These are phyloP conservation scores for Ectemnius lituratus DNA, from an alignment of 2,888 invertebrate genomes.

Conservation along the genomic window DNA sequence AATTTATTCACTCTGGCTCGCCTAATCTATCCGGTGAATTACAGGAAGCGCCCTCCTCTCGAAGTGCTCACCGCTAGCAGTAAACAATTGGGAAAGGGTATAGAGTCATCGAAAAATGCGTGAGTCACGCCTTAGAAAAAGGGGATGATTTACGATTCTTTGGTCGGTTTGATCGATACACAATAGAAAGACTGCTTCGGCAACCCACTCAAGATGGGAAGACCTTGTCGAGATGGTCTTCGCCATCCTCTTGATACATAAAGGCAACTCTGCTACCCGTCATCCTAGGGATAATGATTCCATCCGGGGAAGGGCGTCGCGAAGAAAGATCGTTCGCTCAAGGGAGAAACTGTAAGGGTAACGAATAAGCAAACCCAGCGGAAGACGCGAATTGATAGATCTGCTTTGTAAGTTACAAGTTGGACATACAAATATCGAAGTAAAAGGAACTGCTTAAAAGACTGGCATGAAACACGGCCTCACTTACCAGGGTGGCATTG, in stretches of 20 bases:
- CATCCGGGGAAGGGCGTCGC: constrained; percentile 47
- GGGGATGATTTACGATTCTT: constrained; percentile 61
- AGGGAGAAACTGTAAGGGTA: background rate
- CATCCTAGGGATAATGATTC: constrained; percentile 57
- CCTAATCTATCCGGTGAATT: no score
- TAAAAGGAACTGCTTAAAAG: constrained; percentile 65
- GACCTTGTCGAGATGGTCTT: constrained; percentile 34
- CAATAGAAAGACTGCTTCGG: constrained; percentile 32
- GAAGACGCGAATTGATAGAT: constrained; percentile 75
- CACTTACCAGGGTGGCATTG: no score
- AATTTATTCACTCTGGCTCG: no score
- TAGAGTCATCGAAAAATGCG: constrained; percentile 22
- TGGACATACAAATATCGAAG: constrained; percentile 66
- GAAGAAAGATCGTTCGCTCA: constrained; percentile 9
- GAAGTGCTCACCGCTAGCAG: background rate
- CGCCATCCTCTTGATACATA: constrained; percentile 56
- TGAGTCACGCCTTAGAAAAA: constrained; percentile 48
- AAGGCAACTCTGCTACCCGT: constrained; percentile 43
- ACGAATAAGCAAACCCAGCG: constrained; percentile 41
- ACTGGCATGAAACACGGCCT: constrained; percentile 27
- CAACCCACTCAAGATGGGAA: constrained; percentile 11
- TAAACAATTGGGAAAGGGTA: constrained; percentile 15
- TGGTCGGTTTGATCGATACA: constrained; percentile 52
- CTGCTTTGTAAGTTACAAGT: constrained; percentile 56
- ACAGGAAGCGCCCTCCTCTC: no score